Percentiles rank a stretch among this genome's conserved stretches.
These are phyloP conservation scores for Plagiodera versicolora DNA, from an alignment of 2,888 invertebrate species.

Conservation along the genomic window DNA sequence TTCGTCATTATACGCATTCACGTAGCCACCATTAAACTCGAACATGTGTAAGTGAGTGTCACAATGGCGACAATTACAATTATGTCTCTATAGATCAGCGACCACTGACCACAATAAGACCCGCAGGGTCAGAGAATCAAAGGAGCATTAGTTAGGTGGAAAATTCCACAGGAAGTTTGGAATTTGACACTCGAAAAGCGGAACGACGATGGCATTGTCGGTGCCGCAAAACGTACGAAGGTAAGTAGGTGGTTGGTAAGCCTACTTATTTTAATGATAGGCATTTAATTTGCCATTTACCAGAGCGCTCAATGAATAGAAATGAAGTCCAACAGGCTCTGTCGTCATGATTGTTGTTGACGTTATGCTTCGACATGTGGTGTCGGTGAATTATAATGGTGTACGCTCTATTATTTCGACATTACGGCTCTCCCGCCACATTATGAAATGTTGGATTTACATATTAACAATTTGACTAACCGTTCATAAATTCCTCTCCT, in stretches of 20 bases:
- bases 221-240: conserved; percentile 11
- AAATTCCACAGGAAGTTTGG: conserved; percentile 14
- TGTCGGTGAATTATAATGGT: neutral
- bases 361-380: conserved; percentile 8
- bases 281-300: conserved; percentile 30
- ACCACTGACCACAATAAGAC: conserved; percentile 13
- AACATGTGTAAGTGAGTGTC: neutral
- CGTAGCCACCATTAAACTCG: neutral
- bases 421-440: conserved; percentile 3
- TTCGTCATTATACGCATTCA: neutral
- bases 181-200: conserved; percentile 12
- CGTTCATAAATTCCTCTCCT: too few relatives aligned
- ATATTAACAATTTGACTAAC: neutral
- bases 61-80: conserved; percentile 7
- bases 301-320: conserved; percentile 24
- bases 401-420: conserved; percentile 7
- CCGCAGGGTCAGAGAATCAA: conserved; percentile 15
- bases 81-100: conserved; percentile 13
- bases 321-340: conserved; percentile 15
- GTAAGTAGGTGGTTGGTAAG: conserved; percentile 17
- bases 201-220: conserved; percentile 22
- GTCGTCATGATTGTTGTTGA: conserved; percentile 17
- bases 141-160: conserved; percentile 16
- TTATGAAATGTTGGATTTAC: neutral
- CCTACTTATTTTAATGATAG: conserved; percentile 25